Percentiles rank a stretch among this genome's conserved stretches.
These are phyloP conservation scores for Microplitis demolitor DNA, from an alignment of 1,140 invertebrate species.

Conservation along the genomic window DNA sequence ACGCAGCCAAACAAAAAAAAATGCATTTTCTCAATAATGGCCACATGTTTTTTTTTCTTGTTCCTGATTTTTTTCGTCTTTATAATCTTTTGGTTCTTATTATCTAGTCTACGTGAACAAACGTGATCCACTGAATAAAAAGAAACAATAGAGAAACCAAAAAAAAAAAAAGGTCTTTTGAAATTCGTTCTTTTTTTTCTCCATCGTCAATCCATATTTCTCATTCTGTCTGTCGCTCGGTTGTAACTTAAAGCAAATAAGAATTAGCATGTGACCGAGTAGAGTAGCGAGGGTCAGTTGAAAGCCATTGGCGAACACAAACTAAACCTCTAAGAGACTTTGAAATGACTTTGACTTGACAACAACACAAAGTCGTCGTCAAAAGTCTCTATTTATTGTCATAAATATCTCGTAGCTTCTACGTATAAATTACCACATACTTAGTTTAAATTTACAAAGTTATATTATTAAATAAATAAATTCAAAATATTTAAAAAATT, in stretches of 20 bases:
- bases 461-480: too few relatives aligned
- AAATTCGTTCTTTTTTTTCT: too few relatives aligned
- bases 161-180: not conserved
- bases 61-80: not conserved
- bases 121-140: not conserved
- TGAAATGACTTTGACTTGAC: slow-evolving; percentile 11
- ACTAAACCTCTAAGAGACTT: slow-evolving; percentile 13
- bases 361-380: too few relatives aligned
- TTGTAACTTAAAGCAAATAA: not conserved
- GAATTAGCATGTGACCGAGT: slow-evolving; percentile 18
- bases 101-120: slow-evolving; percentile 7
- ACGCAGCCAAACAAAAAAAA: not conserved
- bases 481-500: too few relatives aligned
- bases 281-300: not conserved
- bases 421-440: not conserved
- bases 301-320: not conserved
- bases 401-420: not conserved
- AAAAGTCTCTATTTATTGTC: slow-evolving; percentile 5
- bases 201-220: not conserved
- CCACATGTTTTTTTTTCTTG: not conserved
- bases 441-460: too few relatives aligned
- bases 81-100: not conserved
- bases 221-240: not conserved
- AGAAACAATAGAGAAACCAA: not conserved
- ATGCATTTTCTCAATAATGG: slow-evolving; percentile 19